Evolutionary conservation across 2,888 invertebrate species (phyloP).

Genomic region (Drepana falcataria): DNA sequence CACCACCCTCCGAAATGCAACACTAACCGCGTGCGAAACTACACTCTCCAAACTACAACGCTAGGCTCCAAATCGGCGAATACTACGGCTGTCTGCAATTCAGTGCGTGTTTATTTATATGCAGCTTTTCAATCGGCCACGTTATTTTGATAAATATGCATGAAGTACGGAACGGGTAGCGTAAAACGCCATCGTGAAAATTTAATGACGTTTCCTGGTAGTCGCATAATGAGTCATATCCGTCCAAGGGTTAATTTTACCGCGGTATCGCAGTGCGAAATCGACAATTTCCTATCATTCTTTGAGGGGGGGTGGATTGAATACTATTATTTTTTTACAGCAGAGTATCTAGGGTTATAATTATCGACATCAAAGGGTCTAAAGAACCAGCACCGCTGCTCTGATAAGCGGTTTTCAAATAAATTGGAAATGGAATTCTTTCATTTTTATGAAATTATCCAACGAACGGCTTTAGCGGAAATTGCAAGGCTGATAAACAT

Average conservation of each 20-base stretch:
- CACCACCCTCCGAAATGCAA: conserved; percentile 55
- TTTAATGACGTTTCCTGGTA: conserved; percentile 76
- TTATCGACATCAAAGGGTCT: conserved; percentile 7
- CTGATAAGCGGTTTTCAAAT: conserved; percentile 1
- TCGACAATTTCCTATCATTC: conserved; percentile 53
- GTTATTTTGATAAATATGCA: conserved; percentile 79
- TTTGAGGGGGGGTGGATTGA: conserved; percentile 31
- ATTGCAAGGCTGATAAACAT: conserved; percentile 1
- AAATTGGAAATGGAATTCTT: conserved; percentile 1
- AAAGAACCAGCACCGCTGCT: not conserved
- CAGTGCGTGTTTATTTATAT: conserved; percentile 75
- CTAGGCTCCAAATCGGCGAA: conserved; percentile 58
- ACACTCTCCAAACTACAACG: conserved; percentile 63
- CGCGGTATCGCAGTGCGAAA: conserved; percentile 58
- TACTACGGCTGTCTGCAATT: conserved; percentile 51
- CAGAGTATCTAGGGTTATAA: conserved; percentile 17
- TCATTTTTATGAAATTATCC: not conserved
- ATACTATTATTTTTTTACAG: conserved; percentile 28
- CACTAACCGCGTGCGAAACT: conserved; percentile 50
- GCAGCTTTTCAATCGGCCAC: conserved; percentile 76
- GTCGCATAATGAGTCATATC: conserved; percentile 73
- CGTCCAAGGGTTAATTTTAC: conserved; percentile 73
- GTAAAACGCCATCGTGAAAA: conserved; percentile 76
- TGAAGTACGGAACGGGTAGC: conserved; percentile 68
- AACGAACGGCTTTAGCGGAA: conserved; percentile 1